Conservation (phyloP, 2,888 invertebrate species). For the Temnothorax unifasciatus region DNA sequence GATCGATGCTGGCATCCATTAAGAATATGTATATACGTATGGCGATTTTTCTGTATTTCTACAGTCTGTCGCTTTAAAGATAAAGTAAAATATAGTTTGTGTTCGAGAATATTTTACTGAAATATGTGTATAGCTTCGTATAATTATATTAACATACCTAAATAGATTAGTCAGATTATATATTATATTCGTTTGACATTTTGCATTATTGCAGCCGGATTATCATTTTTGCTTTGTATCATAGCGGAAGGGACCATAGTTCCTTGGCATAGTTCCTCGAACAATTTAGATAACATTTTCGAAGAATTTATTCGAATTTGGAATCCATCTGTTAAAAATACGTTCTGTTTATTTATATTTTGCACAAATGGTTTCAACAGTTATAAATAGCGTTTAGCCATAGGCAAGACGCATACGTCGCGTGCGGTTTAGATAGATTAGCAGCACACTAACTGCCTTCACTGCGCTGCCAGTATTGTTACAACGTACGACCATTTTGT, state of each 20-base stretch:
- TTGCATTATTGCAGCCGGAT: background rate
- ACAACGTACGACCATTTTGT: slow-evolving; percentile 27
- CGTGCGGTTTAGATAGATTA: slow-evolving; percentile 10
- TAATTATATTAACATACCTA: slow-evolving; percentile 26
- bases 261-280: slow-evolving; percentile 19
- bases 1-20: slow-evolving; percentile 65
- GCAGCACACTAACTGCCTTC: slow-evolving; percentile 43
- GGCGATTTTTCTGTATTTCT: slow-evolving; percentile 44
- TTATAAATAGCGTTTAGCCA: background rate
- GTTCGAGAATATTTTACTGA: slow-evolving; percentile 32
- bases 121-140: slow-evolving; percentile 33
- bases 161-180: background rate
- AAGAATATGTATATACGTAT: slow-evolving; percentile 65
- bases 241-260: slow-evolving; percentile 2
- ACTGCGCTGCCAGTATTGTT: slow-evolving; percentile 37
- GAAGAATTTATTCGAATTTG: slow-evolving; percentile 17
- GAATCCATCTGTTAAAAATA: slow-evolving; percentile 16
- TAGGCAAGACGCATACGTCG: background rate
- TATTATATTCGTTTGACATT: background rate
- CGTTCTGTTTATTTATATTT: slow-evolving; percentile 13
- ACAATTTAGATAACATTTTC: background rate
- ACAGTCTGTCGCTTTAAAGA: slow-evolving; percentile 12
- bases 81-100: slow-evolving; percentile 23
- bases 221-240: background rate
- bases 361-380: background rate